Conservation (phyloP, 53 echinoderm and acorn worm species). For the Echinometra lucunter region DNA sequence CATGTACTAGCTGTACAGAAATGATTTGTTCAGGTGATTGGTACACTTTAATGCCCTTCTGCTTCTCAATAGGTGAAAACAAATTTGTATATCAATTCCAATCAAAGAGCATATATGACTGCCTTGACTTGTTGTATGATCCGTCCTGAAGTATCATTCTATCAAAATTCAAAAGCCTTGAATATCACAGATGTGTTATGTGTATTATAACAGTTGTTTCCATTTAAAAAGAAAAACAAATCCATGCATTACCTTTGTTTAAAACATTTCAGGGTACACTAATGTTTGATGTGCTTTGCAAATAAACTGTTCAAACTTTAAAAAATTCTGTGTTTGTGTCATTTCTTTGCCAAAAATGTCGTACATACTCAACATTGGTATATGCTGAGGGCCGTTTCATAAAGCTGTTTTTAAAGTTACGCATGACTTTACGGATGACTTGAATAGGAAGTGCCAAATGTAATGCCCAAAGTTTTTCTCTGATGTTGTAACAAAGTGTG, state of each 20-base stretch:
- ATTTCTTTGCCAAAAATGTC: not conserved
- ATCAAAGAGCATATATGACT: not conserved
- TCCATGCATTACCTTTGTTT: not conserved
- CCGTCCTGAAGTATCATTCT: conserved; percentile 12
- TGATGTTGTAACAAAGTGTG: no score
- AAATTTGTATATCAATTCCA: not conserved
- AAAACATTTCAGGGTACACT: conserved; percentile 16
- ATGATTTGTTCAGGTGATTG: no score
- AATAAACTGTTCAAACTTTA: conserved; percentile 54
- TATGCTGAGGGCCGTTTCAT: no score
- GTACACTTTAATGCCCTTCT: not conserved
- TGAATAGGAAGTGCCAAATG: no score
- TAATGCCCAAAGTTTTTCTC: no score
- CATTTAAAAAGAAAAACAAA: not conserved
- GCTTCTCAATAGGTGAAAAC: not conserved
- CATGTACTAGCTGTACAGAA: no score
- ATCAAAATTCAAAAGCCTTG: not conserved
- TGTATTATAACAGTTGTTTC: not conserved
- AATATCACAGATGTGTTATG: not conserved
- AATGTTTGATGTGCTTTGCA: conserved; percentile 63
- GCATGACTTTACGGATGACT: no score
- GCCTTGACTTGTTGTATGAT: conserved; percentile 1
- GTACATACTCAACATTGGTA: no score
- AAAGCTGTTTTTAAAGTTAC: no score
- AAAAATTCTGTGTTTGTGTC: not conserved